phyloP scores from a whole-genome alignment of 2,797 vertebrate genomes.

The Nasua narica region DNA sequence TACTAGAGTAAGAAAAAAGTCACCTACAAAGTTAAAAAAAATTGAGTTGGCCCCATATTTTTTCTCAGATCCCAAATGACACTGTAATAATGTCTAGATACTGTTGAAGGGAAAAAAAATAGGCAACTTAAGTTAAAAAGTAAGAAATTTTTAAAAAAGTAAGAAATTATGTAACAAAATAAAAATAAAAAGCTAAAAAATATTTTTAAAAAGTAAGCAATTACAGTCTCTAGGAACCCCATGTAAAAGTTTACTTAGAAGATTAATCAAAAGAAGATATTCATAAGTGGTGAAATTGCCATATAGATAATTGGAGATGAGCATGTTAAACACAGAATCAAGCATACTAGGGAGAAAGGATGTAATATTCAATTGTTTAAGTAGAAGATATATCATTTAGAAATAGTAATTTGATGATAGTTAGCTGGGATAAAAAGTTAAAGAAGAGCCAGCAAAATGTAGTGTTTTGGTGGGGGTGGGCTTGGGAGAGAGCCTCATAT shows the following conservation, averaged over 20 bases:
- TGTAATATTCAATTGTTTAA: background rate
- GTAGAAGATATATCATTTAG: background rate
- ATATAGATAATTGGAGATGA: background rate
- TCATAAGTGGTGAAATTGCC: background rate
- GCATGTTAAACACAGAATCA: background rate
- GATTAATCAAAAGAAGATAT: background rate
- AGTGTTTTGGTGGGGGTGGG: background rate
- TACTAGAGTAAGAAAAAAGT: background rate
- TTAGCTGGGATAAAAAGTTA: background rate
- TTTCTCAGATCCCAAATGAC: background rate
- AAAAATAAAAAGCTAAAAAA: background rate
- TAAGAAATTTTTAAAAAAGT: constrained; percentile 7
- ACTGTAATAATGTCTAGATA: background rate
- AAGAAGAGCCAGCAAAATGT: background rate
- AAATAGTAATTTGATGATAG: background rate
- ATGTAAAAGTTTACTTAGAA: background rate
- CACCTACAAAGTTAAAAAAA: background rate
- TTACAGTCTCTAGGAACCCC: background rate
- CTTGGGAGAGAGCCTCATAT: background rate
- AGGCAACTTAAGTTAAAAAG: background rate
- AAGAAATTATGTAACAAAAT: background rate
- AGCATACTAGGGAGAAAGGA: background rate
- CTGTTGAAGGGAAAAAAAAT: background rate
- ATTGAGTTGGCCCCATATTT: background rate
- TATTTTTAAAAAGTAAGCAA: background rate